Evolutionary conservation across 2,888 invertebrate genomes (phyloP).

Genomic region (Cylloceria caligata): DNA sequence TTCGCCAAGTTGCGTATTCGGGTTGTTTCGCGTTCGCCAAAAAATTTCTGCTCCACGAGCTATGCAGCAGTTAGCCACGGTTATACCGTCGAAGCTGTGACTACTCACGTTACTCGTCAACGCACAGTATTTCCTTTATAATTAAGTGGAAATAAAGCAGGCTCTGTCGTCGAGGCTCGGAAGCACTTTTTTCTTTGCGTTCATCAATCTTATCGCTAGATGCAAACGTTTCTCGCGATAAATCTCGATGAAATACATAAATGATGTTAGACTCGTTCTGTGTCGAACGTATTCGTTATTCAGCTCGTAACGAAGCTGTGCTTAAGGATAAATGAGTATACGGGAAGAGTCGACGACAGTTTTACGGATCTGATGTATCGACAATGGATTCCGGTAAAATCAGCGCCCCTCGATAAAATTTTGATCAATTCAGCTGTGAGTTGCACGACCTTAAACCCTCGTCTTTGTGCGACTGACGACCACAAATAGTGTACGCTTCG

Average conservation of each 20-base stretch:
- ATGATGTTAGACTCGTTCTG: slow-evolving; percentile 36
- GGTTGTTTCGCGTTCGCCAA: neutral
- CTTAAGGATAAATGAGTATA: neutral
- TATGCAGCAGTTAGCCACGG: neutral
- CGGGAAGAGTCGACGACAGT: neutral
- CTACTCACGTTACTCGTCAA: slow-evolving; percentile 28
- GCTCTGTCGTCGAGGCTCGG: slow-evolving; percentile 31
- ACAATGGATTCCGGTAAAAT: slow-evolving; percentile 6
- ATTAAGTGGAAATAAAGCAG: slow-evolving; percentile 44
- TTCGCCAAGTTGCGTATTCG: neutral
- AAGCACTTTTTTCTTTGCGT: slow-evolving; percentile 24
- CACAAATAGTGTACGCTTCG: neutral
- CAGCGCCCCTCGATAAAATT: neutral
- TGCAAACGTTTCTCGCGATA: slow-evolving; percentile 5
- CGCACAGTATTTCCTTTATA: slow-evolving; percentile 22
- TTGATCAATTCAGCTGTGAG: neutral
- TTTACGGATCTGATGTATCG: slow-evolving; percentile 10
- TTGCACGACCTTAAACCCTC: slow-evolving; percentile 10
- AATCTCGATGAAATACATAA: slow-evolving; percentile 31
- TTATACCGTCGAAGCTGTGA: neutral
- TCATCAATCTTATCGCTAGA: slow-evolving; percentile 35
- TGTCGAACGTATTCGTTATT: slow-evolving; percentile 54
- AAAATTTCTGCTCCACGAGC: neutral
- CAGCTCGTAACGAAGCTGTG: too few species aligned
- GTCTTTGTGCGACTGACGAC: neutral